A percentile compares a stretch with the other conserved stretches of the same genome.
These are phyloP conservation scores for Catagonus wagneri DNA, from an alignment of 2,113 vertebrate genomes.

Conservation along the genomic window DNA sequence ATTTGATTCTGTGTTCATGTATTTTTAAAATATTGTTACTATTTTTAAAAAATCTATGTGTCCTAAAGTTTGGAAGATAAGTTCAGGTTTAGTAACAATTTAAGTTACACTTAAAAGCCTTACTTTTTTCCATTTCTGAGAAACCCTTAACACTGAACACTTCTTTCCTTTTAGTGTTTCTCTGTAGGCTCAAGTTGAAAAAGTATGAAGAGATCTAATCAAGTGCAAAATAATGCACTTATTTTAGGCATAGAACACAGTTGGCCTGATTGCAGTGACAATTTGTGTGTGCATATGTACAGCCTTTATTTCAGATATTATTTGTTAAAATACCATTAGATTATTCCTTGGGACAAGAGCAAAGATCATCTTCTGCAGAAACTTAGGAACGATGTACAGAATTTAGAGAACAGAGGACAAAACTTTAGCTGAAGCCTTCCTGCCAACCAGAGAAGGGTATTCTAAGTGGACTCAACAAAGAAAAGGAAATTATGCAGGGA, in stretches of 20 bases:
- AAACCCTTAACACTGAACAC: neutral
- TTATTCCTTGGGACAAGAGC: too few relatives aligned
- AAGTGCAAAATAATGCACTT: neutral
- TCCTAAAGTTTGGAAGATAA: neutral
- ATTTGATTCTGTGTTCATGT: neutral
- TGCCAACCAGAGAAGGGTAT: too few relatives aligned
- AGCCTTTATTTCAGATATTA: too few relatives aligned
- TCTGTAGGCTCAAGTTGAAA: neutral
- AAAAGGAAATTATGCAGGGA: too few relatives aligned
- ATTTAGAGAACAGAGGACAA: too few relatives aligned
- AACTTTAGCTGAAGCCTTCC: too few relatives aligned
- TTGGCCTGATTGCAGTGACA: neutral
- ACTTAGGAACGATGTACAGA: too few relatives aligned
- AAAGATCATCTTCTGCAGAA: too few relatives aligned
- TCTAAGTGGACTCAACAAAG: too few relatives aligned
- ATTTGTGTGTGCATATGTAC: too few relatives aligned
- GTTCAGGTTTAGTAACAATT: neutral
- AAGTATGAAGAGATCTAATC: neutral
- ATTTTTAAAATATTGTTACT: neutral
- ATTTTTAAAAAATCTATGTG: neutral
- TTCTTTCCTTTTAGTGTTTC: neutral
- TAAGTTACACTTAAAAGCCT: neutral
- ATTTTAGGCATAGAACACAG: neutral
- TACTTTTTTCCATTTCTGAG: neutral
- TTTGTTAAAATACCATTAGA: too few relatives aligned